These are phyloP conservation scores for Pseudachorutes palmiensis DNA, from an alignment of 1,140 invertebrate species.

Conservation along the genomic window DNA sequence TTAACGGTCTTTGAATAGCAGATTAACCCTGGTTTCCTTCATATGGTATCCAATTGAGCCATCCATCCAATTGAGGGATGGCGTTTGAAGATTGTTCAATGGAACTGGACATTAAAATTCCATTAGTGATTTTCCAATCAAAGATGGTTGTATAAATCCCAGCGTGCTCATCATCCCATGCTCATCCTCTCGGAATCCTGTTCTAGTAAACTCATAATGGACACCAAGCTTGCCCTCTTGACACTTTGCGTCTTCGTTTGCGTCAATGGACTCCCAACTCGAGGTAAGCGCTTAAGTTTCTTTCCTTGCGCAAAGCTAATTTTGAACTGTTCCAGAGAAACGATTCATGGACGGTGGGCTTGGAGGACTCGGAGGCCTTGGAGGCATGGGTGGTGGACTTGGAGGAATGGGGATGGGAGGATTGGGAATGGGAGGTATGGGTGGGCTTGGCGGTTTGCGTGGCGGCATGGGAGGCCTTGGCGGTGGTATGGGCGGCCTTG, in stretches of 20 bases:
- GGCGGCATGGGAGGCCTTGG: not conserved
- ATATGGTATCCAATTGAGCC: not conserved
- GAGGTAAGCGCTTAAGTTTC: too few relatives aligned
- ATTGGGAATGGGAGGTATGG: slow-evolving; percentile 1
- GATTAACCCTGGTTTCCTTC: not conserved
- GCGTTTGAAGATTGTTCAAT: not conserved
- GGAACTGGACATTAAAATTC: not conserved
- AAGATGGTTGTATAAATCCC: not conserved
- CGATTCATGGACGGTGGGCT: not conserved
- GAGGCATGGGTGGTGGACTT: not conserved
- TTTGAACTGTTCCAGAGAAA: not conserved
- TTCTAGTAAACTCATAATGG: too few relatives aligned
- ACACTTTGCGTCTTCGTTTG: too few relatives aligned
- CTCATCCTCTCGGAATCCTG: not conserved
- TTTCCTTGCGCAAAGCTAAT: not conserved
- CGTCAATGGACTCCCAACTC: too few relatives aligned
- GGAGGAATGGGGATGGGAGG: slow-evolving; percentile 5
- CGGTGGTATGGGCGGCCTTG: not conserved
- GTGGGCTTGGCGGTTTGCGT: not conserved
- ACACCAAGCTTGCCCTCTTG: too few relatives aligned
- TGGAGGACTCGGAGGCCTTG: not conserved
- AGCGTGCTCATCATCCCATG: not conserved
- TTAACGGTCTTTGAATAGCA: not conserved
- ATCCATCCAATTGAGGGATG: not conserved
- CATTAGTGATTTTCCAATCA: not conserved